Percentiles rank a stretch among this genome's conserved stretches.
Evolutionary conservation across 1,140 invertebrate genomes (phyloP).

Genomic region (Ctenoplectra terminalis): DNA sequence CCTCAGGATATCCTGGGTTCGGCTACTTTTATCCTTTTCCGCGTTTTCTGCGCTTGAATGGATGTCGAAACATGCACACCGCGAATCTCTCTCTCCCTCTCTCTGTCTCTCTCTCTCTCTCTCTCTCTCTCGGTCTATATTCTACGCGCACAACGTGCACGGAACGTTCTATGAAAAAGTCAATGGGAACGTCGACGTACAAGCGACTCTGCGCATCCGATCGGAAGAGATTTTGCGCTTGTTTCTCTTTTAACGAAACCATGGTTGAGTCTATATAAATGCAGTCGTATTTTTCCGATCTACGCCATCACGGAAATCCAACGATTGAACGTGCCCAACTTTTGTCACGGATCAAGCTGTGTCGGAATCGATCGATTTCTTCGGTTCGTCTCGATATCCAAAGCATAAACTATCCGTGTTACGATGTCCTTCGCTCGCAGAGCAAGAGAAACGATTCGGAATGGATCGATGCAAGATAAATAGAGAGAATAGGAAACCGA

Average conservation of each 20-base stretch:
- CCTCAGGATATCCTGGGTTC: background rate
- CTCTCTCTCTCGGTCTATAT: background rate
- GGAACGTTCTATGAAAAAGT: background rate
- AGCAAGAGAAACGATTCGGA: too few relatives aligned
- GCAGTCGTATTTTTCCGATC: background rate
- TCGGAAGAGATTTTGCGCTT: background rate
- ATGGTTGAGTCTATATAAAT: background rate
- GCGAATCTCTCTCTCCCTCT: background rate
- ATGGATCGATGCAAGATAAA: slow-evolving; percentile 27
- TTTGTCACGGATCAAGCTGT: background rate
- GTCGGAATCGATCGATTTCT: too few relatives aligned
- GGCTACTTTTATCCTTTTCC: slow-evolving; percentile 15
- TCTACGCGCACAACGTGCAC: background rate
- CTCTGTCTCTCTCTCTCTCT: background rate
- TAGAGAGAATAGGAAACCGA: background rate
- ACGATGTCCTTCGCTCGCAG: background rate
- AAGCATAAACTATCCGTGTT: too few relatives aligned
- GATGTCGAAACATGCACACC: slow-evolving; percentile 39
- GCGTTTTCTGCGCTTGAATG: slow-evolving; percentile 6
- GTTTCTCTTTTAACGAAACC: background rate
- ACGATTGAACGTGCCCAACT: too few relatives aligned
- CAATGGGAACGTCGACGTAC: background rate
- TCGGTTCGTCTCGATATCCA: background rate
- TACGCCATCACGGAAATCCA: background rate
- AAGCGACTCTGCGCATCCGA: background rate